Evolutionary conservation across 2,888 invertebrate genomes (phyloP), one percentile per base, ranked within the genome.

Genomic region (Pocota personata): DNA sequence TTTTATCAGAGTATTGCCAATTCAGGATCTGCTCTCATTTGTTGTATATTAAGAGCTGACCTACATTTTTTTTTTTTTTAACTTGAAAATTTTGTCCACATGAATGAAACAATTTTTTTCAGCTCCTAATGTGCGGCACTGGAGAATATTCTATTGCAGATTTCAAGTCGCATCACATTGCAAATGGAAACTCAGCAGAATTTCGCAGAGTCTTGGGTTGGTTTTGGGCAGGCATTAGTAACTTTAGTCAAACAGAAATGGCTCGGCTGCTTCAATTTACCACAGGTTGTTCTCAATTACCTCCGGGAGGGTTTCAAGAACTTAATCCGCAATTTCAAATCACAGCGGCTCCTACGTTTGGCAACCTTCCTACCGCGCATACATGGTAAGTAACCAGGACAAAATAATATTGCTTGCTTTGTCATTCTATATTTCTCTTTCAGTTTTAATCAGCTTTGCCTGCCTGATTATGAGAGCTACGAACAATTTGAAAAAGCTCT

Each of bases 401-500:
- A 2, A 3, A 37, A n/a, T 3, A 27, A 2, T 21, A 43, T 6
- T 3, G 14, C 27, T 10, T 3, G n/a, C 8, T 21, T 12, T 10
- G 24, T 27, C 2, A 35, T 8, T 32, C 2, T 32, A 19, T 7
- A 12, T 14, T 24, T 89, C 0, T 88, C 80, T 94, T 94, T 16
- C 93, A 97, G 97, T 94, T 98, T 98, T 93, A 98, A 98, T 94
- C 98, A 98, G 93, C 95, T 98, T 84, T 98, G 98, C 93, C 94
- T 98, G 90, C 98, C 98, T 21, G 98, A 98, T 93, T 98, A 98
- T 93, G 98, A 98, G 92, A 95, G 95, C 89, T 98, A 98, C 93
- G 98, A 98, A 92, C 97, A 97, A 89, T 97, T 98, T 88, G 98
- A 98, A 91, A 96, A 96, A 91, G 96, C 97, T 48, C 94, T 98